Percentiles rank a stretch among this genome's conserved stretches.
phyloP scores from a whole-genome alignment of 2,113 vertebrate genomes.

The Syngnathus floridae region DNA sequence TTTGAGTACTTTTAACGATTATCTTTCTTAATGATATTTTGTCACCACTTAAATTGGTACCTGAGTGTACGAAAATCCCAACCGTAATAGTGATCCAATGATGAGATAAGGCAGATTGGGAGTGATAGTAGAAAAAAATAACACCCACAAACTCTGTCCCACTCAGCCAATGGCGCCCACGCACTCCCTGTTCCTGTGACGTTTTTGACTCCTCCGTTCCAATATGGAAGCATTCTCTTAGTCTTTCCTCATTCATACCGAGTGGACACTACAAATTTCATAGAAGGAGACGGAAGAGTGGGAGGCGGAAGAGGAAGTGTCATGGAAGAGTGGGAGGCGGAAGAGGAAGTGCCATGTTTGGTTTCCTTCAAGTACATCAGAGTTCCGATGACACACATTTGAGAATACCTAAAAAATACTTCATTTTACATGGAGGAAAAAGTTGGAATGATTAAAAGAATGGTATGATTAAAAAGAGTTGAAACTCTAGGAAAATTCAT shows the following conservation, averaged over 20 bases:
- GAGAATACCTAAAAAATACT: no score
- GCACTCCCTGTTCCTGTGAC: constrained; percentile 65
- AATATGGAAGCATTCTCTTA: constrained; percentile 54
- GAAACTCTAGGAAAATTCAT: no score
- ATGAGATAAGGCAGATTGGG: neutral
- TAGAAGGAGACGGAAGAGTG: constrained; percentile 20
- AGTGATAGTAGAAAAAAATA: neutral
- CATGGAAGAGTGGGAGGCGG: constrained; percentile 16
- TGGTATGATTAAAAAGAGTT: no score
- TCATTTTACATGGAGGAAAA: no score
- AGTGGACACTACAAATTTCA: constrained; percentile 37
- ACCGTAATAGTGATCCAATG: constrained; percentile 8
- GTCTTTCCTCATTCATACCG: constrained; percentile 58
- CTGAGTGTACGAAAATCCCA: neutral
- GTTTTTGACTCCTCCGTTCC: constrained; percentile 57
- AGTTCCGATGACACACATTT: constrained; percentile 30
- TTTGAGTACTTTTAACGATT: neutral
- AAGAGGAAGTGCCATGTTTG: constrained; percentile 61
- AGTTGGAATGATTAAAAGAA: no score
- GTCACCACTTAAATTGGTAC: neutral
- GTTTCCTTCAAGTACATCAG: constrained; percentile 41
- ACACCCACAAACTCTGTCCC: constrained; percentile 32
- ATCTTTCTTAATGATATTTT: neutral
- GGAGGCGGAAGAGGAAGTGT: constrained; percentile 19
- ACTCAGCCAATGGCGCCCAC: constrained; percentile 56